These are phyloP conservation scores for Temnothorax unifasciatus DNA, from an alignment of 2,888 invertebrate genomes.

Conservation along the genomic window DNA sequence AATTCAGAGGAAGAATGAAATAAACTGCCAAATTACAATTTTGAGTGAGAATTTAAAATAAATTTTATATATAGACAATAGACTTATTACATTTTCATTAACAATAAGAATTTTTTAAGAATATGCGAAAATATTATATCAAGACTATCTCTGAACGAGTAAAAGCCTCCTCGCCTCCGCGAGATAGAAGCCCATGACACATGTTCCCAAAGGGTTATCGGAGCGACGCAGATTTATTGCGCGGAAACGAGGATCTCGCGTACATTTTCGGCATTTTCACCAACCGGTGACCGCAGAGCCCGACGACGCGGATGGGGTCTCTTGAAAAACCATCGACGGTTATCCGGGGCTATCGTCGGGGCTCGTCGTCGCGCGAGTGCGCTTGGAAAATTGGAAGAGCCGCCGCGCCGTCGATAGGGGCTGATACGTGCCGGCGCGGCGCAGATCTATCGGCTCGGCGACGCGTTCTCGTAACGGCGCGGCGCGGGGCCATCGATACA, in stretches of 20 bases:
- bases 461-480: not conserved
- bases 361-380: constrained; percentile 22
- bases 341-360: constrained; percentile 55
- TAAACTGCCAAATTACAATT: not conserved
- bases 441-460: constrained; percentile 22
- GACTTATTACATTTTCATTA: not conserved
- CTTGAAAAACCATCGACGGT: constrained; percentile 72
- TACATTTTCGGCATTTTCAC: constrained; percentile 44
- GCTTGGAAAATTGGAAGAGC: constrained; percentile 35
- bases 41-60: not conserved
- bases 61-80: not conserved
- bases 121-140: not conserved
- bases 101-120: not conserved
- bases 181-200: constrained; percentile 34
- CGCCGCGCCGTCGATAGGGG: not conserved
- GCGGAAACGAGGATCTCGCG: constrained; percentile 33
- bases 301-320: constrained; percentile 39
- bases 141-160: not conserved
- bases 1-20: not conserved
- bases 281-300: constrained; percentile 44
- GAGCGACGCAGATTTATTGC: constrained; percentile 47
- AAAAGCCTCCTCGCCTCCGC: constrained; percentile 1
- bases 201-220: constrained; percentile 41
- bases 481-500: not conserved
- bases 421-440: constrained; percentile 13